A percentile compares a stretch with the other conserved stretches of the same genome.
These are phyloP conservation scores for Oscheius sp. DNA, from an alignment of 2,888 invertebrate species.

Conservation along the genomic window DNA sequence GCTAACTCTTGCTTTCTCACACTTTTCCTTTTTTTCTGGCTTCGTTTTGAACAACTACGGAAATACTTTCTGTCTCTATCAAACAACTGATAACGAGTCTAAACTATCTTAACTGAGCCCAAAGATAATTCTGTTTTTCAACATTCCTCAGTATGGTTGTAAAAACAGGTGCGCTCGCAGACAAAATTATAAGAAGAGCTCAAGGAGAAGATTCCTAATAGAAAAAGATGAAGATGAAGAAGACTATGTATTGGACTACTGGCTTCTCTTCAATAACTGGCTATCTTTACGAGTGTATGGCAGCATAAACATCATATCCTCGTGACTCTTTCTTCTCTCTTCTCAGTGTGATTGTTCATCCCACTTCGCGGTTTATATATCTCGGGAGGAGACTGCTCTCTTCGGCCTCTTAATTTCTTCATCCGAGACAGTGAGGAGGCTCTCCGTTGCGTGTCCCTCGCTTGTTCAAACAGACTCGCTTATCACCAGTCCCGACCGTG, in stretches of 20 bases:
- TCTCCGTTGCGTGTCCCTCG: conserved; percentile 25
- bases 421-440: conserved; percentile 24
- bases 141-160: background rate
- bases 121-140: conserved; percentile 1
- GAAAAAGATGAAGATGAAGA: background rate
- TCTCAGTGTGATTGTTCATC: too few species aligned
- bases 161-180: conserved; percentile 7
- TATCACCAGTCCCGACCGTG: conserved; percentile 29
- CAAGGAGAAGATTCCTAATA: background rate
- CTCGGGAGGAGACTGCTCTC: too few species aligned
- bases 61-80: background rate
- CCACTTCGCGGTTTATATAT: too few species aligned
- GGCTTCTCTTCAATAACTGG: background rate
- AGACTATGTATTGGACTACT: too few species aligned
- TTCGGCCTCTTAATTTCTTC: background rate
- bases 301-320: background rate
- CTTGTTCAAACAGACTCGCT: conserved; percentile 30
- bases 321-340: background rate
- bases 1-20: background rate
- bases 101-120: background rate
- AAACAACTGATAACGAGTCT: background rate
- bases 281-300: background rate
- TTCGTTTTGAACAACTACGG: background rate
- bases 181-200: too few species aligned
- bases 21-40: background rate